These are phyloP conservation scores for Crax fasciolata DNA, from an alignment of 2,797 vertebrate genomes.

Conservation along the genomic window DNA sequence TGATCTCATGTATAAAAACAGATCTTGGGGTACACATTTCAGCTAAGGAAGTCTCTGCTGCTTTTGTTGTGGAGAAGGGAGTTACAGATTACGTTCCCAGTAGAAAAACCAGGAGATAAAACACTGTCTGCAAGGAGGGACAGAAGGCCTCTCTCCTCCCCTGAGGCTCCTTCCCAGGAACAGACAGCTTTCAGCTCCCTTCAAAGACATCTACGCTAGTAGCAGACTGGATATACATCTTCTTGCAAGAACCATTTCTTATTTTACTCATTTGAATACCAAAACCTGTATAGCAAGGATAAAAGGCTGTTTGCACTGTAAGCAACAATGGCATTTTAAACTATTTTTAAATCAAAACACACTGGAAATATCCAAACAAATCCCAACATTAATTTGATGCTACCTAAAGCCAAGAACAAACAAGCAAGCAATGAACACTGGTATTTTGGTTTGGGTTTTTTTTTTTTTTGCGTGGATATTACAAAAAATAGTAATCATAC, in stretches of 20 bases:
- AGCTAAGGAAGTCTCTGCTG: not conserved
- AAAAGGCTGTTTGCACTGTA: constrained; percentile 51
- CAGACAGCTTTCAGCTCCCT: not conserved
- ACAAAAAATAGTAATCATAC: constrained; percentile 84
- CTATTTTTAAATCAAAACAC: constrained; percentile 75
- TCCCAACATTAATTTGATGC: constrained; percentile 53
- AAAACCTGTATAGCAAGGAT: constrained; percentile 31
- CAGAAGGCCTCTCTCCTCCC: not conserved
- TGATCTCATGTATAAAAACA: not conserved
- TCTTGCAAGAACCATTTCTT: constrained; percentile 8
- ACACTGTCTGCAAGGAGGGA: not conserved
- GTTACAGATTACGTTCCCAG: not conserved
- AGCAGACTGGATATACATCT: not conserved
- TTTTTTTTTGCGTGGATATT: constrained; percentile 68
- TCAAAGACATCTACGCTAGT: not conserved
- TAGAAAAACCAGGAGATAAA: not conserved
- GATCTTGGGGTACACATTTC: not conserved
- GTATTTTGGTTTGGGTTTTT: constrained; percentile 52
- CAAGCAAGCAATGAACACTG: constrained; percentile 77
- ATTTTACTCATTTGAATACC: constrained; percentile 16
- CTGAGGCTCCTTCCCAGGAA: not conserved
- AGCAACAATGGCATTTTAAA: constrained; percentile 31
- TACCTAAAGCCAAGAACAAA: constrained; percentile 76
- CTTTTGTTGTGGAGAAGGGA: not conserved
- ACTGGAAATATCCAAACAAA: constrained; percentile 68